A percentile compares a stretch with the other conserved stretches of the same genome.
Conservation (phyloP, 2,888 invertebrate species). For the Sinotaia quadrata region DNA sequence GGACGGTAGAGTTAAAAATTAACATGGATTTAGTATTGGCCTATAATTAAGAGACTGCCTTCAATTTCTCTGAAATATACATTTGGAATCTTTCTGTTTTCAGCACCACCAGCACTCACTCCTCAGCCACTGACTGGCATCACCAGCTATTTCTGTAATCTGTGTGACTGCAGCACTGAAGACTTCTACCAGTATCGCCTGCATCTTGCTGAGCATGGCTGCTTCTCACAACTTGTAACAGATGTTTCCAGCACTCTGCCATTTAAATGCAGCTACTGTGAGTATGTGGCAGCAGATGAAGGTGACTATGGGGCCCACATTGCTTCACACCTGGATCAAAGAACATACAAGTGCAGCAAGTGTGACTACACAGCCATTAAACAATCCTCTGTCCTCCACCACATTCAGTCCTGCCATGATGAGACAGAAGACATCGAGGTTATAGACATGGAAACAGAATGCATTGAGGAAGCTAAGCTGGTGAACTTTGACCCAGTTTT, state of each 20-base stretch:
- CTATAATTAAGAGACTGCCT: no score
- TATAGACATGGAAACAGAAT: conserved; percentile 11
- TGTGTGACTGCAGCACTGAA: conserved; percentile 40
- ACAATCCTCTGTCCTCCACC: conserved; percentile 22
- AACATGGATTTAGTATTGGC: no score
- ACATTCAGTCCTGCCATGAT: conserved; percentile 26
- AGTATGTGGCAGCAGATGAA: conserved; percentile 44
- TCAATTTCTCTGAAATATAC: no score
- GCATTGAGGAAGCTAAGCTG: conserved; percentile 21
- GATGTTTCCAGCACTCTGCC: conserved; percentile 43
- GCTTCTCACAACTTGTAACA: conserved; percentile 41
- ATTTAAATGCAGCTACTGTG: conserved; percentile 54
- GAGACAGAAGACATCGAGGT: conserved; percentile 27
- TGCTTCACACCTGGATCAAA: conserved; percentile 45
- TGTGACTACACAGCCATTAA: conserved; percentile 39
- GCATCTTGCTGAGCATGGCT: conserved; percentile 48
- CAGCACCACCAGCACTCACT: no score
- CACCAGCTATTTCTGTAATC: conserved; percentile 42
- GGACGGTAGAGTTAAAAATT: no score
- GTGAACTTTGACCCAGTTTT: conserved; percentile 29
- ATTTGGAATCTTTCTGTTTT: no score
- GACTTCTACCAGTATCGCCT: conserved; percentile 53
- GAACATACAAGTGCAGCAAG: conserved; percentile 50
- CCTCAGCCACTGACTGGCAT: background rate
- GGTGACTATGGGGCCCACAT: conserved; percentile 50